Conservation (phyloP, 2,113 vertebrate species). For the Ptychochromis oligacanthus region DNA sequence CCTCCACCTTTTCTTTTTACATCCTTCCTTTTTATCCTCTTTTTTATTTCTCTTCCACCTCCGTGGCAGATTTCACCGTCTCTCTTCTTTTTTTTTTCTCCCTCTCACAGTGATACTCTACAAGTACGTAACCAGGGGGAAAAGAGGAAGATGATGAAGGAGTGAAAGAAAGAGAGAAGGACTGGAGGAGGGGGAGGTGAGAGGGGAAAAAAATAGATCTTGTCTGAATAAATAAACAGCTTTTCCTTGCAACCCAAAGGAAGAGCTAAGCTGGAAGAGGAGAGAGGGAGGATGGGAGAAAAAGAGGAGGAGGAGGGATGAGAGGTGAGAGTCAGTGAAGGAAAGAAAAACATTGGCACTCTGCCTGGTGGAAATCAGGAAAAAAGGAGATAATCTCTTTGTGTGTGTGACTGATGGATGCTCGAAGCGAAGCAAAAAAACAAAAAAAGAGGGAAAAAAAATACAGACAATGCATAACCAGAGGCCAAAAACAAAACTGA, state of each 20-base stretch:
- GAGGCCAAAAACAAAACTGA: constrained; percentile 20
- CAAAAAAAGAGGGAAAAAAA: neutral
- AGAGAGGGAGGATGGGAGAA: neutral
- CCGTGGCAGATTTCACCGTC: neutral
- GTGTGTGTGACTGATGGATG: constrained; percentile 62
- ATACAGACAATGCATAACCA: neutral
- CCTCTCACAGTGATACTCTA: constrained; percentile 10
- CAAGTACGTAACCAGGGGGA: constrained; percentile 4
- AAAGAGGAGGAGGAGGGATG: neutral
- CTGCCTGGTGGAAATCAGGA: constrained; percentile 48
- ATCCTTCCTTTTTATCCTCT: neutral
- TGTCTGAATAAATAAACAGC: constrained; percentile 61
- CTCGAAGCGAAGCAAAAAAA: constrained; percentile 32
- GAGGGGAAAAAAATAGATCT: constrained; percentile 27
- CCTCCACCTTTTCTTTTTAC: constrained; percentile 11
- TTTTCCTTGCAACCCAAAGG: constrained; percentile 20
- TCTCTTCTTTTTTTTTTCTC: neutral
- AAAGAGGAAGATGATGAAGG: neutral
- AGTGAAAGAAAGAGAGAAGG: neutral
- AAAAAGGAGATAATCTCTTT: constrained; percentile 46
- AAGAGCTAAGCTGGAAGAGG: constrained; percentile 23
- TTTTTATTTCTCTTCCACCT: neutral
- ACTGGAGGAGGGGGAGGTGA: neutral
- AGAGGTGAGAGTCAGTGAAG: constrained; percentile 48
- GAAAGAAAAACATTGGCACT: constrained; percentile 64